These are phyloP conservation scores for human (Homo sapiens) DNA, from an alignment of 2,113 vertebrate species.

Conservation along the genomic window GRCh38 chr15:52916501-52917000, in stretches of 20 bases:
- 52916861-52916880: background rate
- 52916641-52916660: background rate
- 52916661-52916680: background rate
- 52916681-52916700: background rate
- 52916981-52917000: background rate
- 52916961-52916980: background rate
- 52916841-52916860: background rate
- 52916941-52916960: background rate
- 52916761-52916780: background rate
- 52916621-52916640: background rate
- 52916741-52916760: background rate
- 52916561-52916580: background rate
- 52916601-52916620: background rate
- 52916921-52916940: background rate
- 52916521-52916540: background rate
- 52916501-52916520: background rate
- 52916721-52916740: background rate
- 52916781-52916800: background rate
- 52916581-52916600: background rate
- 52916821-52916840: background rate
- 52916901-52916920: background rate
- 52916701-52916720: background rate
- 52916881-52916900: background rate
- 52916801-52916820: background rate
- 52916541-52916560: background rate